phyloP scores from a whole-genome alignment of 2,888 invertebrate species.

The Piscicola geometra region DNA sequence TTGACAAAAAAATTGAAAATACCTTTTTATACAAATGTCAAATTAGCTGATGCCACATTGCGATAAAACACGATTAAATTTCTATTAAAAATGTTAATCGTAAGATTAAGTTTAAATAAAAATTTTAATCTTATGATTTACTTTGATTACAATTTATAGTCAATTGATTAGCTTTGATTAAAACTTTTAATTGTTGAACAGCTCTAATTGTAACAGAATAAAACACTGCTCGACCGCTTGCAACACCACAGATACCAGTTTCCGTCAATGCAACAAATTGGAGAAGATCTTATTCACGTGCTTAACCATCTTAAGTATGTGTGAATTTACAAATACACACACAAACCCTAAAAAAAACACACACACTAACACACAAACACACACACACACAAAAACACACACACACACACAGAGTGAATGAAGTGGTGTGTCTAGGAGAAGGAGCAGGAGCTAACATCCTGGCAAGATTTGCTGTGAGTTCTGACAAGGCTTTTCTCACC shows the following conservation, averaged over 20 bases:
- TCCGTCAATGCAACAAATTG: constrained; percentile 74
- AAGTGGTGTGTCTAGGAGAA: constrained; percentile 78
- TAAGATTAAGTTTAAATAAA: too few relatives aligned
- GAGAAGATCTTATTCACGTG: constrained; percentile 75
- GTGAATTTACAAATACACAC: background rate
- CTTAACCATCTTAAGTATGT: constrained; percentile 70
- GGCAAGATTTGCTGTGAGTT: constrained; percentile 69
- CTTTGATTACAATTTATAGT: too few relatives aligned
- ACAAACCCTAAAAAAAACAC: background rate
- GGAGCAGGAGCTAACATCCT: constrained; percentile 82
- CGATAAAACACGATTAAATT: too few relatives aligned
- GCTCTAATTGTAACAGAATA: too few relatives aligned
- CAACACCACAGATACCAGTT: constrained; percentile 66
- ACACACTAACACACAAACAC: constrained; percentile 7
- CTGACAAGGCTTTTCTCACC: background rate
- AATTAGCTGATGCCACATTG: too few relatives aligned
- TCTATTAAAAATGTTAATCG: too few relatives aligned
- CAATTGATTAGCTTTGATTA: too few relatives aligned
- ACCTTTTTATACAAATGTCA: too few relatives aligned
- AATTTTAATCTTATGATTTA: too few relatives aligned
- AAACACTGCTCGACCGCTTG: background rate
- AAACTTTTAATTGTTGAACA: too few relatives aligned
- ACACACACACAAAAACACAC: background rate
- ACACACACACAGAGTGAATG: constrained; percentile 61
- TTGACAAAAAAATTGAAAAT: too few relatives aligned